phyloP scores from a whole-genome alignment of 2,113 vertebrate species.

The Entomyzon cyanotis region DNA sequence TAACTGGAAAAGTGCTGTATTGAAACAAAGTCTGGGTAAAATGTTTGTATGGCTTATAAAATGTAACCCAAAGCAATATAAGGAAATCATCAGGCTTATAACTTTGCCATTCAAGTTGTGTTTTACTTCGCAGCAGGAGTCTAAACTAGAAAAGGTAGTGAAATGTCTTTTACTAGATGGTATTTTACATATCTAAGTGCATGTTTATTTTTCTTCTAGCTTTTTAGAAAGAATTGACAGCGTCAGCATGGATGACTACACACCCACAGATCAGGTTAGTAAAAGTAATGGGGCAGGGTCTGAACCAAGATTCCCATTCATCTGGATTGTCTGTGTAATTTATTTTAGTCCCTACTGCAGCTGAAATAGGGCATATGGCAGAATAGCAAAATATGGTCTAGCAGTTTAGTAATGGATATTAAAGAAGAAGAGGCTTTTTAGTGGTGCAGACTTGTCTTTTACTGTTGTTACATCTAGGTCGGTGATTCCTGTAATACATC shows the following conservation, averaged over 20 bases:
- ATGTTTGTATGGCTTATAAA: neutral
- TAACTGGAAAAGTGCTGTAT: neutral
- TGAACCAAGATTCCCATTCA: neutral
- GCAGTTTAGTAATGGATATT: neutral
- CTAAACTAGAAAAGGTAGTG: neutral
- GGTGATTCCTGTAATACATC: neutral
- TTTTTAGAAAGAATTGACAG: slow-evolving; percentile 99
- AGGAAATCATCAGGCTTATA: neutral
- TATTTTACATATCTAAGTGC: neutral
- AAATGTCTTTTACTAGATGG: neutral
- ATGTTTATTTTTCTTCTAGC: slow-evolving; percentile 75
- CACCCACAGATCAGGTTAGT: slow-evolving; percentile 95
- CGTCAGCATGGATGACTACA: slow-evolving; percentile 96
- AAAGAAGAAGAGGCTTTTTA: neutral
- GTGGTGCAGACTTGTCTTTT: neutral
- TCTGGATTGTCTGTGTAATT: neutral
- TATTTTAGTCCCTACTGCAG: neutral
- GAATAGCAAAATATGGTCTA: neutral
- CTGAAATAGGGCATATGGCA: neutral
- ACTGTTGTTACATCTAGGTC: neutral
- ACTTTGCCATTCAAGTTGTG: neutral
- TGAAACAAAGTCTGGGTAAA: neutral
- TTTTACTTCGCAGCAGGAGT: neutral
- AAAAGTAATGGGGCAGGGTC: neutral
- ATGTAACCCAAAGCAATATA: neutral